These are phyloP conservation scores for Nansenia antarctica DNA, from an alignment of 2,113 vertebrate genomes.

Conservation along the genomic window DNA sequence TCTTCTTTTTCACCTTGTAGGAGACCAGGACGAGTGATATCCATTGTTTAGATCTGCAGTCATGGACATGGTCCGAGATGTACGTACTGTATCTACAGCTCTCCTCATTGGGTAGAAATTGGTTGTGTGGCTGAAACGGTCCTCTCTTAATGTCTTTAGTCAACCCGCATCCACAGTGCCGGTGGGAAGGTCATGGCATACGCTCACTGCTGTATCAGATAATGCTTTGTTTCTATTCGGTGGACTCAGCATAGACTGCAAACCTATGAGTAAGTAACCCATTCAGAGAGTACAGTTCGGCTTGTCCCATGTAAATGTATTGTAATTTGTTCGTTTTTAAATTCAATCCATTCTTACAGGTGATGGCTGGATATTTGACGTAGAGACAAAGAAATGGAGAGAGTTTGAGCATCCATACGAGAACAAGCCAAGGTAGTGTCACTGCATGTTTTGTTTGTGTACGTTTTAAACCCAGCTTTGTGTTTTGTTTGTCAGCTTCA, in stretches of 20 bases:
- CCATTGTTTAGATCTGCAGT: slow-evolving; percentile 87
- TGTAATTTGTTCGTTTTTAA: neutral
- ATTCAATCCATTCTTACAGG: too few relatives aligned
- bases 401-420: neutral
- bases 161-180: slow-evolving; percentile 74
- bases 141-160: slow-evolving; percentile 62
- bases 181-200: slow-evolving; percentile 91
- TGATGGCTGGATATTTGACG: neutral
- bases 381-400: neutral
- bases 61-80: slow-evolving; percentile 94
- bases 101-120: neutral
- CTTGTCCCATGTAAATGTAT: too few relatives aligned
- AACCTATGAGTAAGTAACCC: slow-evolving; percentile 85
- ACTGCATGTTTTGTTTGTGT: neutral
- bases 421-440: slow-evolving; percentile 5
- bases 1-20: slow-evolving; percentile 67
- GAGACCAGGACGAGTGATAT: slow-evolving; percentile 91
- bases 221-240: slow-evolving; percentile 89
- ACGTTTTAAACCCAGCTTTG: neutral
- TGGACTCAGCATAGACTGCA: slow-evolving; percentile 88
- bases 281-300: too few relatives aligned
- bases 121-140: neutral
- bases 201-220: slow-evolving; percentile 84
- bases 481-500: too few relatives aligned
- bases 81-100: slow-evolving; percentile 53